Evolutionary conservation across 2,113 vertebrate species (phyloP), one percentile per base, ranked within the genome.

Genomic region (Ranitomeya variabilis): DNA sequence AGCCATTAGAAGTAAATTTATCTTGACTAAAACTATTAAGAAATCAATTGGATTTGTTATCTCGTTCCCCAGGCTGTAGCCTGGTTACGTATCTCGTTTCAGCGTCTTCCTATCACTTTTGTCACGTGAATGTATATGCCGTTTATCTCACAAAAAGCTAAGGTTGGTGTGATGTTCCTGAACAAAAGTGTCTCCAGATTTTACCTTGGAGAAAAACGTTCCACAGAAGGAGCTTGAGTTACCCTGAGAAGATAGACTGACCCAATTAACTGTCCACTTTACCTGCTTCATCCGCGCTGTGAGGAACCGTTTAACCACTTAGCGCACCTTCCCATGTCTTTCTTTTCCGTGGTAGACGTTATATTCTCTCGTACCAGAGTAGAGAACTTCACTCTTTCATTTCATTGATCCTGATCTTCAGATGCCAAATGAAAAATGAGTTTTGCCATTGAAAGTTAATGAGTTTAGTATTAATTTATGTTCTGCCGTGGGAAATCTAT

Each of bases 21-120:
- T 88, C 69, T 80, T 87, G 86, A 79, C 85, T 79, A 31, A 90
- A 90, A 90, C 18, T 85, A 69, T 21, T 54, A 89, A 19, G 86
- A 60, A 90, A 87, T 86, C 60, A 90, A 91, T 67, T 89, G 80
- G 16, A 80, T 71, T 77, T n/a, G 0, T 90, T 88, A 67, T 81
- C 83, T 81, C 57, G 52, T 88, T 90, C 67, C 81, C 54, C 55
- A 74, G 86, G 81, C 59, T 90, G 88, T 83, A 76, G 15, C 23
- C 54, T 85, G 11, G 13, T 91, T 85, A 79, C 52, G 67, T 89
- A 59, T 31, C 0, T 6, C 89, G 90, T 77, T 13, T 60, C 52
- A 76, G 55, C 76, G 54, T 88, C 80, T 60, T 74, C 59, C 54
- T 45, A 62, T 88, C 73, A 71, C 67, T 82, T 18, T 69, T 82